Conservation (phyloP, 2,888 invertebrate genomes). For the Chelonus formosanus region DNA sequence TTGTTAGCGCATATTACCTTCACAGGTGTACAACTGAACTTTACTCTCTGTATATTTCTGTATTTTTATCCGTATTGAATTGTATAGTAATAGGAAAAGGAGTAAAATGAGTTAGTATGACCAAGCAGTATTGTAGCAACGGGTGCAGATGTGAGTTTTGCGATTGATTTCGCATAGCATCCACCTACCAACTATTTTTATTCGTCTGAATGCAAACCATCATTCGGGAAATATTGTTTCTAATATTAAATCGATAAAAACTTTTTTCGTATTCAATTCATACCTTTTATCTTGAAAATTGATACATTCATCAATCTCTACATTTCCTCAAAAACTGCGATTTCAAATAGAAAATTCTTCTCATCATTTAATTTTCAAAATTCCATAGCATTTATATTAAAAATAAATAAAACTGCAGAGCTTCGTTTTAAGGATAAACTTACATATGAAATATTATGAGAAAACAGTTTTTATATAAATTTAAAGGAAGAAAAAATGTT, state of each 20-base stretch:
- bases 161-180: slow-evolving; percentile 19
- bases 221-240: slow-evolving; percentile 37
- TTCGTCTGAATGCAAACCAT: slow-evolving; percentile 7
- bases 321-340: no score
- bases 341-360: no score
- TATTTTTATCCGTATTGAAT: not conserved
- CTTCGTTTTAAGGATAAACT: no score
- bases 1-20: no score
- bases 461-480: no score
- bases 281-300: slow-evolving; percentile 1
- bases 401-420: no score
- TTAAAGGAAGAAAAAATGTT: no score
- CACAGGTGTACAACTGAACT: no score
- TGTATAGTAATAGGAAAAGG: slow-evolving; percentile 3
- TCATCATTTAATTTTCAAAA: no score
- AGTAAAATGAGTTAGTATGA: slow-evolving; percentile 19
- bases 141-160: slow-evolving; percentile 16
- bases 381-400: no score
- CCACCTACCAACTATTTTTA: slow-evolving; percentile 7
- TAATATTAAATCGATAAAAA: slow-evolving; percentile 42
- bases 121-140: slow-evolving; percentile 10
- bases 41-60: no score
- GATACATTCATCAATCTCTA: slow-evolving; percentile 8
- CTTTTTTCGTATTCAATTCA: slow-evolving; percentile 13
- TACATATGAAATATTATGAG: no score